A percentile compares a stretch with the other conserved stretches of the same genome.
Conservation (phyloP, 2,888 invertebrate genomes). For the Hyalella azteca region DNA sequence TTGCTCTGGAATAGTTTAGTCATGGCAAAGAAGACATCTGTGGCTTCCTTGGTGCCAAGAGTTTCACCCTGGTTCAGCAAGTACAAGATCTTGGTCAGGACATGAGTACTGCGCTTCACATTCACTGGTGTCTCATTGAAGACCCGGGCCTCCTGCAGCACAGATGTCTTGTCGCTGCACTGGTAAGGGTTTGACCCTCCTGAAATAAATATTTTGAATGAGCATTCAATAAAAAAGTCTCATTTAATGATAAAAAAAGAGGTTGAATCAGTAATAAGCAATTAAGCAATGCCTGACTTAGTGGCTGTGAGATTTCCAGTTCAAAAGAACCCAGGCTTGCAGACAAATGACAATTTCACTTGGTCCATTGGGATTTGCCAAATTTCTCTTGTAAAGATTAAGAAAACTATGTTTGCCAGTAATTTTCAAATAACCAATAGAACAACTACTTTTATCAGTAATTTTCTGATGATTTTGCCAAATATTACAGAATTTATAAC, state of each 20-base stretch:
- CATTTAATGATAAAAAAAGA: not conserved
- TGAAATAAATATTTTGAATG: slow-evolving; percentile 62
- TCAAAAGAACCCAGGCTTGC: too few relatives aligned
- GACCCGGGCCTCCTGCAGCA: slow-evolving; percentile 94
- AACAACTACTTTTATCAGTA: too few relatives aligned
- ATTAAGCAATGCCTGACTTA: too few relatives aligned
- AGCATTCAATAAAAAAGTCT: not conserved
- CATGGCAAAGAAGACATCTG: slow-evolving; percentile 98
- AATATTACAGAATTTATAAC: too few relatives aligned
- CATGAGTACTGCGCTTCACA: slow-evolving; percentile 93
- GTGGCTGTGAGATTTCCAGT: too few relatives aligned
- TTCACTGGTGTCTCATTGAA: slow-evolving; percentile 99
- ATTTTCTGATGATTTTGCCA: too few relatives aligned
- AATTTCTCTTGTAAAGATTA: too few relatives aligned
- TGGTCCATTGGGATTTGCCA: too few relatives aligned
- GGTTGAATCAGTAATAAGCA: not conserved
- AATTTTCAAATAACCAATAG: too few relatives aligned
- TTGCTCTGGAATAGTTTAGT: slow-evolving; percentile 98
- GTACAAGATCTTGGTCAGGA: slow-evolving; percentile 94
- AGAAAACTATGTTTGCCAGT: too few relatives aligned
- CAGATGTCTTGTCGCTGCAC: slow-evolving; percentile 93
- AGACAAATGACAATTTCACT: too few relatives aligned
- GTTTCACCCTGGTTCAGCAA: slow-evolving; percentile 93
- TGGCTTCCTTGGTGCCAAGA: slow-evolving; percentile 92
- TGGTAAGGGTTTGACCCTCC: slow-evolving; percentile 85